A percentile compares a stretch with the other conserved stretches of the same genome.
phyloP scores from a whole-genome alignment of 2,113 vertebrate species.

The Lepus europaeus region DNA sequence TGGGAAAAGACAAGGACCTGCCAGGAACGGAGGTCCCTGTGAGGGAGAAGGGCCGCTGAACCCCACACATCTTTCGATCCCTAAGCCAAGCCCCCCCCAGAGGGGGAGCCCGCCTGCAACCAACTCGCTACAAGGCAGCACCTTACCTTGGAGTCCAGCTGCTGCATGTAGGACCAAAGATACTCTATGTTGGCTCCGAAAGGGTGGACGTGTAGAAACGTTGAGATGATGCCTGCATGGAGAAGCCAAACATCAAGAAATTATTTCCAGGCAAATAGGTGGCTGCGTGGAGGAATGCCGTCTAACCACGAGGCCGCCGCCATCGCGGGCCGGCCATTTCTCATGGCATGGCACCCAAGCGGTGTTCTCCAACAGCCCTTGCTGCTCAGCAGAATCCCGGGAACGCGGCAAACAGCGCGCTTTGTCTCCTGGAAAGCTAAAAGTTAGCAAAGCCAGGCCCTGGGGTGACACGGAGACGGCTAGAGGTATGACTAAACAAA shows the following conservation, averaged over 20 bases:
- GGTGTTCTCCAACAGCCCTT: conserved; percentile 60
- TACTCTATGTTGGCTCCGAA: conserved; percentile 99
- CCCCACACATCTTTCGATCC: conserved; percentile 58
- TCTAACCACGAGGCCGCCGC: not conserved
- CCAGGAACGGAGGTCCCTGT: conserved; percentile 25
- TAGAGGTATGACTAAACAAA: conserved; percentile 85
- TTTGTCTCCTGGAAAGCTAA: conserved; percentile 78
- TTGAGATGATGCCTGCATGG: conserved; percentile 95
- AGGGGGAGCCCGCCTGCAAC: conserved; percentile 57
- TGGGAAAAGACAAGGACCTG: not conserved
- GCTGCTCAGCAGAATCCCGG: conserved; percentile 69
- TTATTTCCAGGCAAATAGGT: conserved; percentile 37
- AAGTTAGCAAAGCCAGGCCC: conserved; percentile 81
- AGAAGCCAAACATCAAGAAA: conserved; percentile 75
- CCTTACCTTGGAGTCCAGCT: conserved; percentile 96
- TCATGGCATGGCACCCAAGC: conserved; percentile 48
- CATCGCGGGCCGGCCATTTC: conserved; percentile 6
- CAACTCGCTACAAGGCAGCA: conserved; percentile 58
- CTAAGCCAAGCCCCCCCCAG: conserved; percentile 2
- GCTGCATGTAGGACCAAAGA: conserved; percentile 97
- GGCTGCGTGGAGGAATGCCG: conserved; percentile 29
- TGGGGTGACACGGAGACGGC: conserved; percentile 82
- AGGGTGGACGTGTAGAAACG: conserved; percentile 98
- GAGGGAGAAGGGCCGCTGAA: conserved; percentile 64
- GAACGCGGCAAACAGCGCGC: conserved; percentile 64